Evolutionary conservation across 2,113 vertebrate genomes (phyloP).

Genomic region (Etheostoma spectabile): DNA sequence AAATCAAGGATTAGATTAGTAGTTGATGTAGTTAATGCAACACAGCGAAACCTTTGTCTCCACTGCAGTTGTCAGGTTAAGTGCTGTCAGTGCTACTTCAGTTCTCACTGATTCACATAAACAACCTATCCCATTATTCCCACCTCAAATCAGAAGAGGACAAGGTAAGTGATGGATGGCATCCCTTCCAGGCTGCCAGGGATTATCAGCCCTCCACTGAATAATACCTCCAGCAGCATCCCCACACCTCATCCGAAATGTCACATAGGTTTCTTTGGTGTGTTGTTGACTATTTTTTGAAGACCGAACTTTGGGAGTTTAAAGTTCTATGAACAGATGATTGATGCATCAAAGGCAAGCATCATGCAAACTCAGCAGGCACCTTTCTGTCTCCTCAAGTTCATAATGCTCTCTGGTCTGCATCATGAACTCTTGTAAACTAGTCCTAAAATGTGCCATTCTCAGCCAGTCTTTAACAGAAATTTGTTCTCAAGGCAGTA

Average conservation of each 20-base stretch:
- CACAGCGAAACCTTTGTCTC: slow-evolving; percentile 8
- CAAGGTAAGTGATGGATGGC: slow-evolving; percentile 75
- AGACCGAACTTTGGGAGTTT: not conserved
- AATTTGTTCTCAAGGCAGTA: slow-evolving; percentile 21
- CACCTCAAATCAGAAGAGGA: slow-evolving; percentile 59
- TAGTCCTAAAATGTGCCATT: slow-evolving; percentile 23
- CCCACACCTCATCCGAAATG: slow-evolving; percentile 25
- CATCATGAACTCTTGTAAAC: slow-evolving; percentile 22
- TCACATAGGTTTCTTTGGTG: slow-evolving; percentile 44
- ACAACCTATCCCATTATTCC: slow-evolving; percentile 62
- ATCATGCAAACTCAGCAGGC: slow-evolving; percentile 28
- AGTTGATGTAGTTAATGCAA: slow-evolving; percentile 7
- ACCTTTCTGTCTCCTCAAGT: slow-evolving; percentile 45
- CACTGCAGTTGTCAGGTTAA: slow-evolving; percentile 17
- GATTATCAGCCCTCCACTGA: slow-evolving; percentile 64
- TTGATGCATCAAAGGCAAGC: slow-evolving; percentile 31
- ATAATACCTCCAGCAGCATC: slow-evolving; percentile 55
- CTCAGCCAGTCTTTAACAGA: not conserved
- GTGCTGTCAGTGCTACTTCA: slow-evolving; percentile 54
- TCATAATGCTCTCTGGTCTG: slow-evolving; percentile 32
- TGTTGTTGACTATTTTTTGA: slow-evolving; percentile 36
- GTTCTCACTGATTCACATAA: slow-evolving; percentile 52
- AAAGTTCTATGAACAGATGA: slow-evolving; percentile 16
- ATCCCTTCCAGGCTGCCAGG: slow-evolving; percentile 51
- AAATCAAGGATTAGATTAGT: slow-evolving; percentile 3